Base-by-base conservation (phyloP, 2,888 invertebrate genomes). In the Oscheius sp. region DNA sequence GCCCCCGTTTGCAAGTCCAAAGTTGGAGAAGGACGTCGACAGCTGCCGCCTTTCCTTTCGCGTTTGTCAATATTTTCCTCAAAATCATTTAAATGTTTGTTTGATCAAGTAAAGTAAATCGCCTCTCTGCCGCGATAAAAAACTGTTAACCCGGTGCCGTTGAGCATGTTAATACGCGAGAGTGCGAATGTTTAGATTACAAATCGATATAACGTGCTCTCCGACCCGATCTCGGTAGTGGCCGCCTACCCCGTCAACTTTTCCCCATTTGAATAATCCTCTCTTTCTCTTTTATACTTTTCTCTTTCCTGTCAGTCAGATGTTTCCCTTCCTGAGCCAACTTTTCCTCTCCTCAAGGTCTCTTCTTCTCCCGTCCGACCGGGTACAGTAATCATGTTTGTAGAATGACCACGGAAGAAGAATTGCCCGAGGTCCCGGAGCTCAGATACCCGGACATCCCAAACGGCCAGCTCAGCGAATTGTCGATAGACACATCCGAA, bases 161-260 rank as follows among this genome's bases (percentile, higher is more conserved):
- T n/a, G 29, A 29, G 43, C 61, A 61, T 61, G 61, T 61, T 23
- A 61, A 61, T 61, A 18, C 43, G 55, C 21, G 29, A 18, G 43
- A n/a, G 55, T 55, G 21, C 61, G 21, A 61, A 61, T 61, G 61
- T 61, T 61, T 61, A 43, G 61, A 61, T 61, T 59, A 41, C 49
- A 35, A 35, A 35, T 49, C 58, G 58, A 27, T 49, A 18, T 49
- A 7, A 16, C 21, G 21, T 49, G 49, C 49, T 49, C 49, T 16
- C 16, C 21, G 49, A 49, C 21, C 49, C 49, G 49, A 5, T 49
- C n/a, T 13, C 49, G 6, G 5, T 35, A 35, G 35, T 35, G 35
- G 16, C 5, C 49, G 49, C 3, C 21, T 7, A 49, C 2, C 13
- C 49, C 13, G 16, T 13, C 21, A 49, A 5, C 9, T 45, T 12